Conservation (phyloP, 2,113 vertebrate genomes). For the Rostratula benghalensis region DNA sequence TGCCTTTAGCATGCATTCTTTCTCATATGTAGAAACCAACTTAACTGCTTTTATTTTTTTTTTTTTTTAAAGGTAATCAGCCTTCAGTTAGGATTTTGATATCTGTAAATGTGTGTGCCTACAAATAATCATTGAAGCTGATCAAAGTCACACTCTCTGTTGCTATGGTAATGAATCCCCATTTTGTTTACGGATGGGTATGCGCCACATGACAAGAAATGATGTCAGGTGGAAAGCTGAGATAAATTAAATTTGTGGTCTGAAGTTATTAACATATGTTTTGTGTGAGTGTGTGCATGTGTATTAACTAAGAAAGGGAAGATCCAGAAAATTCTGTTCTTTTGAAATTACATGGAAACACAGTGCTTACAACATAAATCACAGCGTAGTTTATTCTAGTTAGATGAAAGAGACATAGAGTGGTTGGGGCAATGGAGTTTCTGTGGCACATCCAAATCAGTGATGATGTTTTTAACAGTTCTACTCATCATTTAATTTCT, state of each 20-base stretch:
- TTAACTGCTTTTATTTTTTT: slow-evolving; percentile 18
- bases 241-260: slow-evolving; percentile 76
- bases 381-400: neutral
- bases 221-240: slow-evolving; percentile 72
- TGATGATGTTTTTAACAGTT: neutral
- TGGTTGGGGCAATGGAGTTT: neutral
- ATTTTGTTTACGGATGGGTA: slow-evolving; percentile 77
- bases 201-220: slow-evolving; percentile 73
- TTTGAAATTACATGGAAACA: neutral
- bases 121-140: slow-evolving; percentile 80
- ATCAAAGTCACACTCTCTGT: slow-evolving; percentile 78
- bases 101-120: slow-evolving; percentile 73
- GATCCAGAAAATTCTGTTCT: slow-evolving; percentile 45
- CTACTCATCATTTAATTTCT: neutral
- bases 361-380: neutral
- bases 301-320: slow-evolving; percentile 39
- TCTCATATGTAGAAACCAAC: neutral
- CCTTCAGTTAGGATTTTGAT: slow-evolving; percentile 67
- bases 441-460: neutral
- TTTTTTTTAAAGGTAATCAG: slow-evolving; percentile 46
- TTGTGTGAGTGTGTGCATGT: slow-evolving; percentile 33
- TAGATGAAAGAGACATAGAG: neutral
- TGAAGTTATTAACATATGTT: slow-evolving; percentile 75
- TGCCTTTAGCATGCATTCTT: neutral
- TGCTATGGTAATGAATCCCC: slow-evolving; percentile 75